Evolutionary conservation across 2,888 invertebrate species (phyloP), one percentile per base, ranked within the genome.

Genomic region (Chesias legatella): DNA sequence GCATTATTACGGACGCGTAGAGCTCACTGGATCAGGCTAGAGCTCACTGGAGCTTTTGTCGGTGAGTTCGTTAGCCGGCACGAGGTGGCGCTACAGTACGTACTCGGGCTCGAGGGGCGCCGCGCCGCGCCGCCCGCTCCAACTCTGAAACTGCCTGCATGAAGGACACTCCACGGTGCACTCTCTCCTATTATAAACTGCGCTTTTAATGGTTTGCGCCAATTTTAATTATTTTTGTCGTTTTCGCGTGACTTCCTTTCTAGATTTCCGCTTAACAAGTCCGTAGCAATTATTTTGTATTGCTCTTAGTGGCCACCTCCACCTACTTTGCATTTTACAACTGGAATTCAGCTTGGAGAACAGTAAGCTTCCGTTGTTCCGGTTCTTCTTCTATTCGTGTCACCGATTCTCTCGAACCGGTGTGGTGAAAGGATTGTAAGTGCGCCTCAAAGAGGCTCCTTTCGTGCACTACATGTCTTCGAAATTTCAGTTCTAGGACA

Each of bases 91-190:
- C 78, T 73, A 74, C 80, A 78, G 80, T 73, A 75, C 83, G 64
- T 70, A 79, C 85, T 85, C 77, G 75, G 77, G 73, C 79, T 79
- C 76, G 59, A 85, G 85, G 65, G 78, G n/a, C n/a, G n/a, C n/a
- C n/a, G n/a, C n/a, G n/a, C n/a, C n/a, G n/a, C n/a, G n/a, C n/a
- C 72, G 75, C 84, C 79, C 75, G n/a, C 80, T 83, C 79, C 84
- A 84, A 85, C 86, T 85, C 86, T 86, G 85, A 85, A 86, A 86
- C 86, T 85, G 84, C 86, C 86, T 86, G 85, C 84, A 86, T 83
- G 85, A 79, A 86, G 86, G 81, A 80, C 78, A 70, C 86, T 86
- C 65, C 61, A 81, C 75, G 51, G 65, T 78, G 79, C 81, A 80
- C 83, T 86, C 83, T 86, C 81, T 80, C 82, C 83, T 78, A 85